phyloP scores from a whole-genome alignment of 1,140 invertebrate genomes.

The Saccostrea cuccullata region DNA sequence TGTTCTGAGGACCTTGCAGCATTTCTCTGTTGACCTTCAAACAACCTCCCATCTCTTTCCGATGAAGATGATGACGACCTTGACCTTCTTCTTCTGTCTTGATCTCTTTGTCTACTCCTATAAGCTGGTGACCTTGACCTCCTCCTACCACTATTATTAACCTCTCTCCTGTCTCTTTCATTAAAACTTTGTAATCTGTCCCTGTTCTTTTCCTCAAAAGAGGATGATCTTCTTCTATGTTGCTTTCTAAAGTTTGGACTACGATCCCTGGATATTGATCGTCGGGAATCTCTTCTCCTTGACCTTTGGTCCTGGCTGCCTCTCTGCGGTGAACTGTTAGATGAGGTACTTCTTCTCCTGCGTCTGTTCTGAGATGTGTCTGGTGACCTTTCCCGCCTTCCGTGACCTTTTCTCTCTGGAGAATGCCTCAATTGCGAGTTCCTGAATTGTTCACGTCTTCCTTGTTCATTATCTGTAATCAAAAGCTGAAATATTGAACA shows the following conservation, averaged over 20 bases:
- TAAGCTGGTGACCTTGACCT: conserved; percentile 18
- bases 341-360: background rate
- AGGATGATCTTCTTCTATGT: background rate
- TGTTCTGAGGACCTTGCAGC: background rate
- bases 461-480: conserved; percentile 19
- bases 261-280: background rate
- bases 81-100: background rate
- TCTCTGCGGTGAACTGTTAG: background rate
- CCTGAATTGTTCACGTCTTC: conserved; percentile 24
- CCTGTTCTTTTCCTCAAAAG: background rate
- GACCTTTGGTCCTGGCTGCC: conserved; percentile 6
- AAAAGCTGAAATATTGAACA: background rate
- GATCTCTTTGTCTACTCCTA: background rate
- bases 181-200: background rate
- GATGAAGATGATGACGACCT: background rate
- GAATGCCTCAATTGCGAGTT: conserved; percentile 4
- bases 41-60: background rate
- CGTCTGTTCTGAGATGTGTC: conserved; percentile 16
- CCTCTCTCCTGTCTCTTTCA: background rate
- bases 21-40: background rate
- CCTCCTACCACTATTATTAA: background rate
- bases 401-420: conserved; percentile 14
- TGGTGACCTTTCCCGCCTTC: conserved; percentile 12
- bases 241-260: background rate
- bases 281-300: background rate